Evolutionary conservation across 2,797 vertebrate genomes (phyloP).

Genomic region (Pseudochromis fuscus): DNA sequence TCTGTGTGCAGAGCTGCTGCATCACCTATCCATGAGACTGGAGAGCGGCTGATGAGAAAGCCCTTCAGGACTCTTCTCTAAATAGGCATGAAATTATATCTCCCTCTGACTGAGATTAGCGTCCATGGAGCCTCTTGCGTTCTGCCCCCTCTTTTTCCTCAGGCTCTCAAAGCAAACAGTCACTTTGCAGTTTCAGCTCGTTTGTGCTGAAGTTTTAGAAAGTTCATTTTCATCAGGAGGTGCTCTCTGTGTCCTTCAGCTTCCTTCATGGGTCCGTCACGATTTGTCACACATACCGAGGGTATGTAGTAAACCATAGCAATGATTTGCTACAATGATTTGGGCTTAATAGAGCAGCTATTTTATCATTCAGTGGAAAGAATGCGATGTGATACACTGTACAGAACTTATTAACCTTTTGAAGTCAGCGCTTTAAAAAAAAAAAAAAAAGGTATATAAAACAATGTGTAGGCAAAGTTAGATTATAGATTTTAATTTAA

Average conservation of each 20-base stretch:
- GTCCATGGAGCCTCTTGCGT: conserved; percentile 75
- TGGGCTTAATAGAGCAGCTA: conserved; percentile 29
- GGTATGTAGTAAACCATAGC: conserved; percentile 54
- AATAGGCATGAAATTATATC: conserved; percentile 92
- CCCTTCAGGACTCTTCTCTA: conserved; percentile 87
- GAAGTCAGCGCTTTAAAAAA: background rate
- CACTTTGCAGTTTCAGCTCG: conserved; percentile 87
- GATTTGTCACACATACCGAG: conserved; percentile 73
- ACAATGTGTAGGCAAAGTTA: background rate
- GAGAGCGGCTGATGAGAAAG: conserved; percentile 83
- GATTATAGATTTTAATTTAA: conserved; percentile 20
- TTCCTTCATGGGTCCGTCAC: conserved; percentile 63
- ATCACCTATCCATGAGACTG: conserved; percentile 85
- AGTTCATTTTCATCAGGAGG: conserved; percentile 84
- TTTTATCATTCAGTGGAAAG: conserved; percentile 35
- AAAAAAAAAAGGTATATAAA: background rate
- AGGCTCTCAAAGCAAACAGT: conserved; percentile 83
- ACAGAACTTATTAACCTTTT: conserved; percentile 1
- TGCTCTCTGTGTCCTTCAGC: conserved; percentile 68
- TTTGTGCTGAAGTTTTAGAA: conserved; percentile 85
- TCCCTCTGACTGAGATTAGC: conserved; percentile 87
- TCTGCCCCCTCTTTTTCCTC: conserved; percentile 81
- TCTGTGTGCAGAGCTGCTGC: conserved; percentile 80
- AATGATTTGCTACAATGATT: conserved; percentile 43
- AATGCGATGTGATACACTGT: conserved; percentile 15